A percentile compares a stretch with the other conserved stretches of the same genome.
These are phyloP conservation scores for Caenorhabditis sp. DNA, from an alignment of 2,888 invertebrate genomes.

Conservation along the genomic window DNA sequence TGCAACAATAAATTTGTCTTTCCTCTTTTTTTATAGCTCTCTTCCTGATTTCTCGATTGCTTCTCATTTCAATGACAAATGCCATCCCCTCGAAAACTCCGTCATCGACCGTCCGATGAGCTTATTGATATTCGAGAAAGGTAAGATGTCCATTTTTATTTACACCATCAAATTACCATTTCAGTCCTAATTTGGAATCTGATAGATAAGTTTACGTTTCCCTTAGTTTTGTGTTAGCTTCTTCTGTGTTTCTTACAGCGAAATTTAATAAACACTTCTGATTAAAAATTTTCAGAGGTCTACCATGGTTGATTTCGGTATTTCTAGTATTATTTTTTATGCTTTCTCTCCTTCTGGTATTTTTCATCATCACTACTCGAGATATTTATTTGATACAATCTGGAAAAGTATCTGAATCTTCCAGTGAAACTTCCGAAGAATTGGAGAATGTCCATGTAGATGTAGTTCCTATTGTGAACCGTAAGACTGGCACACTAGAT, in stretches of 20 bases:
- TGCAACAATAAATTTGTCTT: background rate
- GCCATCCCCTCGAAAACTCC: slow-evolving; percentile 21
- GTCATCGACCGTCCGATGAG: slow-evolving; percentile 42
- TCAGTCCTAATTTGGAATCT: background rate
- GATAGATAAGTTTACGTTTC: slow-evolving; percentile 20
- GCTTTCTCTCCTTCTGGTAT: slow-evolving; percentile 33
- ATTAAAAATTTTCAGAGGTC: slow-evolving; percentile 29
- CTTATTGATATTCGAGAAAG: slow-evolving; percentile 42
- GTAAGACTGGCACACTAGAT: slow-evolving; percentile 19
- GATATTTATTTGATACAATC: slow-evolving; percentile 31
- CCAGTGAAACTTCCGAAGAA: background rate
- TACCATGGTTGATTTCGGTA: slow-evolving; percentile 48
- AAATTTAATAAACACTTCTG: too few relatives aligned
- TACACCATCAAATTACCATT: too few relatives aligned
- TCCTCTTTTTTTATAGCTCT: background rate
- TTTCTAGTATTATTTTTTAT: slow-evolving; percentile 40
- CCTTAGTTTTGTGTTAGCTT: background rate
- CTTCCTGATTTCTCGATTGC: background rate
- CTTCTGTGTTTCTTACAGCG: too few relatives aligned
- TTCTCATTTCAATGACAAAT: background rate
- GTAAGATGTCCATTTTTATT: slow-evolving; percentile 8
- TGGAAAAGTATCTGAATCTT: background rate
- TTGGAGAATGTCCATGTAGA: slow-evolving; percentile 35
- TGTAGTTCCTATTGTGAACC: slow-evolving; percentile 34
- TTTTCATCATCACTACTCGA: slow-evolving; percentile 36